Evolutionary conservation across 2,888 invertebrate genomes (phyloP).

Genomic region (Brenthis ino): DNA sequence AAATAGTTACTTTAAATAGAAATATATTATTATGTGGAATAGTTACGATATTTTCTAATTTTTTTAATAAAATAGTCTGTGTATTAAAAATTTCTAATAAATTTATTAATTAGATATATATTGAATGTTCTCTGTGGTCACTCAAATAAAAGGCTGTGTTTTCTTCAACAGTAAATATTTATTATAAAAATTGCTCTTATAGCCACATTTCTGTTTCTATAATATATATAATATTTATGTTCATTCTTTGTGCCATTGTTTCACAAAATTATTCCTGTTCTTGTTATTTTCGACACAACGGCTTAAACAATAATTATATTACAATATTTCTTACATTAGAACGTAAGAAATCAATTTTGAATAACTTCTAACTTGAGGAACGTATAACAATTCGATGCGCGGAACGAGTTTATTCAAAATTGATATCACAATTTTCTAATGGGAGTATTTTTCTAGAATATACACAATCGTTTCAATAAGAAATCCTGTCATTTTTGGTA

Average conservation of each 20-base stretch:
- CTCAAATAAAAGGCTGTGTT: constrained; percentile 63
- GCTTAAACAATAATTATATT: constrained; percentile 81
- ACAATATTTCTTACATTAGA: constrained; percentile 78
- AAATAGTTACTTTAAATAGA: not conserved
- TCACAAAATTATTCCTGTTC: constrained; percentile 83
- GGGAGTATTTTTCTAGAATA: constrained; percentile 77
- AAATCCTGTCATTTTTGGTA: constrained; percentile 82
- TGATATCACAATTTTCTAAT: constrained; percentile 68
- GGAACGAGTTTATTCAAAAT: constrained; percentile 65
- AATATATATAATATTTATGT: constrained; percentile 82
- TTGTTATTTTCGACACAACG: constrained; percentile 81
- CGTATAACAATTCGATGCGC: constrained; percentile 80
- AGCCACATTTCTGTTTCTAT: constrained; percentile 82
- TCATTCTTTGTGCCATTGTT: constrained; percentile 82
- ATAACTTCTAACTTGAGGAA: constrained; percentile 69
- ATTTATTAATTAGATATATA: not conserved
- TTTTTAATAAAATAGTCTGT: too few species aligned
- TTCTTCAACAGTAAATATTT: constrained; percentile 83
- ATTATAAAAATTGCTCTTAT: constrained; percentile 83
- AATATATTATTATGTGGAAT: too few species aligned
- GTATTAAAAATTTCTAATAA: not conserved
- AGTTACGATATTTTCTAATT: too few species aligned
- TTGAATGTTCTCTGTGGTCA: not conserved
- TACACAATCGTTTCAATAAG: constrained; percentile 76
- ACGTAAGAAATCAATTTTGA: constrained; percentile 69